Evolutionary conservation across 2,113 vertebrate species (phyloP), one percentile per base, ranked within the genome.

Genomic region (Panurus biarmicus): DNA sequence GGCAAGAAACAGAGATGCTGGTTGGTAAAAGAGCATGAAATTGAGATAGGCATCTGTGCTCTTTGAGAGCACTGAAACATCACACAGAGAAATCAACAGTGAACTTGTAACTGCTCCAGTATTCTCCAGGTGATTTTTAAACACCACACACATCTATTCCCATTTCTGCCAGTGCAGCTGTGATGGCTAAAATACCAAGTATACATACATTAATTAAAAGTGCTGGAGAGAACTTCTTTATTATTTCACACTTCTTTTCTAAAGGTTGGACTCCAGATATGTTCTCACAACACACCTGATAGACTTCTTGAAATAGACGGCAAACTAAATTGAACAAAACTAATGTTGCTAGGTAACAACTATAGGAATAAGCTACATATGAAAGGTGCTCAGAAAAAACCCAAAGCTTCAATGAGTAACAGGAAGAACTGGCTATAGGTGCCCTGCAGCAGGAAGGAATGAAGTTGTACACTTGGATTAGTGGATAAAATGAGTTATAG

Each of bases 321-420:
- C n/a, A 89, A 87, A 67, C 36, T 57, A 87, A 92, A 81, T 16
- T 51, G 61, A 90, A 90, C 29, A 81, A 91, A 96, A 89, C 51
- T 86, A 81, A 85, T 50, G 92, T 96, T 94, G 92, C 95, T 93
- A 94, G 71, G 92, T 91, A 95, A 93, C 93, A 89, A 25, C 57
- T 64, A 87, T 40, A 93, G 50, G 44, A 93, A 81, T 48, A 91
- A 73, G 85, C 31, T 72, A 69, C 31, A 45, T 12, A 75, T 28
- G 40, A 85, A 82, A 93, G 17, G 40, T 33, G 7, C n/a, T 72
- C 17, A 20, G 48, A 15, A 67, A 74, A 78, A 42, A 73, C 47
- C 8, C 9, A 26, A 66, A 50, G 44, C 6, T 0, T 36, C 75
- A 74, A 29, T 1, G 1, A 86, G 19, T 29, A 83, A 80, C 17